Conservation (phyloP, 2,113 vertebrate genomes). For the Heloderma charlesbogerti region DNA sequence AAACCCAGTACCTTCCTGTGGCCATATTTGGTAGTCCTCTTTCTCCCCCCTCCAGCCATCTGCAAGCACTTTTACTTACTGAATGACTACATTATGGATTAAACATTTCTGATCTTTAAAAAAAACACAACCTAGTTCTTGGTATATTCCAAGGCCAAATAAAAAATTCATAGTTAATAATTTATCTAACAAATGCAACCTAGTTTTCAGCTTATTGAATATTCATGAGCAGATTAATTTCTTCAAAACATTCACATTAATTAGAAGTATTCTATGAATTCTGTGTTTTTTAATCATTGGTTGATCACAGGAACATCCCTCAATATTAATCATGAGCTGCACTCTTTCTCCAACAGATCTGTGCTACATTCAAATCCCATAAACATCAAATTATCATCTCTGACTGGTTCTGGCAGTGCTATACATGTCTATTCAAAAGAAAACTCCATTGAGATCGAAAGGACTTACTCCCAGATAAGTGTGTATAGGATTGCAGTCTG, state of each 20-base stretch:
- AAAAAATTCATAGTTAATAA: slow-evolving; percentile 19
- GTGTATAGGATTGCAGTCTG: too few relatives aligned
- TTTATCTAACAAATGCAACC: slow-evolving; percentile 26
- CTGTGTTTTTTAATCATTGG: not conserved
- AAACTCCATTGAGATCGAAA: not conserved
- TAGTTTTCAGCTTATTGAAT: slow-evolving; percentile 22
- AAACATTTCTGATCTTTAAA: not conserved
- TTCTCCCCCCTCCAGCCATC: not conserved
- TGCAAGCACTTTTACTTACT: not conserved
- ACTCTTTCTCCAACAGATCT: not conserved
- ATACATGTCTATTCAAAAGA: not conserved
- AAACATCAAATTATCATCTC: not conserved
- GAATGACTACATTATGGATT: too few relatives aligned
- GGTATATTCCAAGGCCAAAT: not conserved
- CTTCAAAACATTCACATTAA: slow-evolving; percentile 10
- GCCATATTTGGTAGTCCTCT: not conserved
- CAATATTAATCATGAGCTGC: not conserved
- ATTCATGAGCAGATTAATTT: not conserved
- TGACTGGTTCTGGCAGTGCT: not conserved
- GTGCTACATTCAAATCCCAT: not conserved
- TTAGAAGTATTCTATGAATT: not conserved
- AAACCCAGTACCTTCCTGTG: not conserved
- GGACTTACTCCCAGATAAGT: not conserved
- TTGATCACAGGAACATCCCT: not conserved
- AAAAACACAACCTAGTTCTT: not conserved